Conservation (phyloP, 2,888 invertebrate species). For the Lasioglossum marginatum region DNA sequence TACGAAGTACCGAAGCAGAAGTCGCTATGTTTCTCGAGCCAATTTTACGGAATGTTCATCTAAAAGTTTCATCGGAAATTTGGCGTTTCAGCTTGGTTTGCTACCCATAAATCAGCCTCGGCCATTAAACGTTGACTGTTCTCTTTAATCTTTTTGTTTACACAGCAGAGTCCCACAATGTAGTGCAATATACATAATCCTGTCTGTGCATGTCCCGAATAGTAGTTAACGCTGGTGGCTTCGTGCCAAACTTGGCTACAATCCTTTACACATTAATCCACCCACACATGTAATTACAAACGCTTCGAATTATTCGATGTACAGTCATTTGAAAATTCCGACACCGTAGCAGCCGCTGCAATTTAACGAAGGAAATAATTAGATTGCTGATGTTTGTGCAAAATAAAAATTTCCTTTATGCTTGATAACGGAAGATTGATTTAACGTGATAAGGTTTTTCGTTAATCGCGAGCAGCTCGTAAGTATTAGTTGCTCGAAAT, state of each 20-base stretch:
- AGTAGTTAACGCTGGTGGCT: background rate
- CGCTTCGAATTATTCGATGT: background rate
- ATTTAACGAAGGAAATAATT: no score
- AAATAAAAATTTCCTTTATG: no score
- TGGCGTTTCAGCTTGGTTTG: background rate
- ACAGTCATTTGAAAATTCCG: background rate
- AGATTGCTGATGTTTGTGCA: no score
- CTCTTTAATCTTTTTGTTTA: background rate
- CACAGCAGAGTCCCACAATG: background rate
- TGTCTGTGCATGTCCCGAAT: background rate
- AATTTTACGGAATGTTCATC: background rate
- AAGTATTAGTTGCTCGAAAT: background rate
- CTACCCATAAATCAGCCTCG: background rate
- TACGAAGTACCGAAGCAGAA: background rate
- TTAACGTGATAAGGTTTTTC: background rate
- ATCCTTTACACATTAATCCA: background rate
- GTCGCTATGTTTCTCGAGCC: background rate
- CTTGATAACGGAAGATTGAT: background rate
- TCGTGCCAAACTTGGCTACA: background rate
- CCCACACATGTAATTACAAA: background rate
- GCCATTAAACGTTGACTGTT: background rate
- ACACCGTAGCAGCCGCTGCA: no score
- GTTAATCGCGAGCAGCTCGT: background rate
- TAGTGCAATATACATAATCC: background rate
- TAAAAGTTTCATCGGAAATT: background rate